Conservation (phyloP, 2,888 invertebrate genomes). For the Dryadula phaetusa region DNA sequence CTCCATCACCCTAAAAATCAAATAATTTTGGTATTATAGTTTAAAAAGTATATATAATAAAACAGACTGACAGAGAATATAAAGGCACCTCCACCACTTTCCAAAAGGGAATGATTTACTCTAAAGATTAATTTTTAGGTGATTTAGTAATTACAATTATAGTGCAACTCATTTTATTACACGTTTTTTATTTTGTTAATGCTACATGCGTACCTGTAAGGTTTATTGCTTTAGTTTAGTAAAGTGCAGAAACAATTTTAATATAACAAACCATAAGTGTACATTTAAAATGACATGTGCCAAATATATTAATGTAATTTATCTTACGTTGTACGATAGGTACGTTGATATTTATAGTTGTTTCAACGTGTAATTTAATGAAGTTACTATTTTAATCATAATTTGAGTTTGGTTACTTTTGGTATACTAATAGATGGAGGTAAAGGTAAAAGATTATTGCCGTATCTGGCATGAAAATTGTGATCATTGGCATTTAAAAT, state of each 20-base stretch:
- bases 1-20: slow-evolving; percentile 20
- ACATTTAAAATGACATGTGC: not conserved
- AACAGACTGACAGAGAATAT: not conserved
- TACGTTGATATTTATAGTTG: slow-evolving; percentile 5
- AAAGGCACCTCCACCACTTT: slow-evolving; percentile 5
- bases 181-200: not conserved
- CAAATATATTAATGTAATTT: slow-evolving; percentile 2
- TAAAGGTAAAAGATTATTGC: slow-evolving; percentile 77
- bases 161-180: slow-evolving; percentile 13
- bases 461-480: slow-evolving; percentile 79
- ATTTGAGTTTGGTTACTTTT: slow-evolving; percentile 71
- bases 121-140: not conserved
- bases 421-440: slow-evolving; percentile 78
- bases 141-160: not conserved
- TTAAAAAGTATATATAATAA: not conserved
- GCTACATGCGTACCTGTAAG: not conserved
- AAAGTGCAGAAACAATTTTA: slow-evolving; percentile 8
- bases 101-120: not conserved
- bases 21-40: no score
- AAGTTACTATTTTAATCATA: slow-evolving; percentile 46
- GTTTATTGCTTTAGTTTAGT: not conserved
- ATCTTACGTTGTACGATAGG: slow-evolving; percentile 19
- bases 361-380: slow-evolving; percentile 18
- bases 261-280: not conserved
- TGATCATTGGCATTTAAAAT: slow-evolving; percentile 64